Evolutionary conservation across 2,113 vertebrate genomes (phyloP).

Genomic region (Phyllostomus discolor): DNA sequence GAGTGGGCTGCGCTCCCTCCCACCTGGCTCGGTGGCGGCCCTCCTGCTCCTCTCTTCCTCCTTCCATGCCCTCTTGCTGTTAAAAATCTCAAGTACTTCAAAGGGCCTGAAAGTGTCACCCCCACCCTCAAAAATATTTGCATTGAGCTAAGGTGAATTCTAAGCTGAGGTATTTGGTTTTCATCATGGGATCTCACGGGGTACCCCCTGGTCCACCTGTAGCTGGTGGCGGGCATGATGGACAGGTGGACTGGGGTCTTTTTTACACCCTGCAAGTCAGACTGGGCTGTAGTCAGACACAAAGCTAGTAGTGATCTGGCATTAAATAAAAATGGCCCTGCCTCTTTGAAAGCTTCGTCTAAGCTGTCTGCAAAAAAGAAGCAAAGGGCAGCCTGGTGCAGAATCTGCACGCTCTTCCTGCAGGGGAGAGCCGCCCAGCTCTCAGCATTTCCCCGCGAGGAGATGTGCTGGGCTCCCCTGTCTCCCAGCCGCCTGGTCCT

Average conservation of each 20-base stretch:
- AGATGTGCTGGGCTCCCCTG: not conserved
- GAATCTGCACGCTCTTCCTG: too few relatives aligned
- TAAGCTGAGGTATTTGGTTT: not conserved
- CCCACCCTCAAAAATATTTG: not conserved
- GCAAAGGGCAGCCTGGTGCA: not conserved
- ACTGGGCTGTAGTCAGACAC: not conserved
- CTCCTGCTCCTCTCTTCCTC: not conserved
- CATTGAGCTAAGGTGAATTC: not conserved
- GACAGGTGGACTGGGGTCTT: not conserved
- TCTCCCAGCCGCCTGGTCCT: not conserved
- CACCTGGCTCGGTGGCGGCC: not conserved
- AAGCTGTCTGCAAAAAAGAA: not conserved
- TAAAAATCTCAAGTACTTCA: not conserved
- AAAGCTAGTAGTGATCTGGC: not conserved
- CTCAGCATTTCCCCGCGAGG: not conserved
- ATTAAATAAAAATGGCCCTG: not conserved
- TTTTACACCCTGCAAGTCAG: not conserved
- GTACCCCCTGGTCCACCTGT: not conserved
- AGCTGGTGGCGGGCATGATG: not conserved
- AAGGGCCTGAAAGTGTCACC: not conserved
- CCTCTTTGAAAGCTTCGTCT: not conserved
- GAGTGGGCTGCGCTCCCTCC: not conserved
- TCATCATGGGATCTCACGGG: not conserved
- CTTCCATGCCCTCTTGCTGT: not conserved
- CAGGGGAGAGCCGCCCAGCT: not conserved